Evolutionary conservation across 2,113 vertebrate species (phyloP), one percentile per base, ranked within the genome.

Genomic region (Salvelinus alpinus): DNA sequence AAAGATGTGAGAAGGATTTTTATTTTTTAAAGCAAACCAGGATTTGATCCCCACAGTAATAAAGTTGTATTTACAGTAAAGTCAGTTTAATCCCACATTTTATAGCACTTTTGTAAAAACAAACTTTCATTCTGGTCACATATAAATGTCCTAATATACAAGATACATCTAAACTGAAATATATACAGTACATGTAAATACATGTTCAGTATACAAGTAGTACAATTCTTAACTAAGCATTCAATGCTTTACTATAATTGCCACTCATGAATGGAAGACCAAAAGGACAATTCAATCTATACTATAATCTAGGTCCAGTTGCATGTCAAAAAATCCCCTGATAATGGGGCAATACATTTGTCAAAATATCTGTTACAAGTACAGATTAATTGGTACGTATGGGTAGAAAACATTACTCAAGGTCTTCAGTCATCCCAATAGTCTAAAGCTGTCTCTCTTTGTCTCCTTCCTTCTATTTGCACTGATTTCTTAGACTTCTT

Each of bases 91-190:
- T 16, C n/a, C 18, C 59, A 22, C 59, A 24, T n/a, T 9, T 62
- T 44, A 11, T 44, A 22, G 13, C 59, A 62, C 59, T 62, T n/a
- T 16, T n/a, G n/a, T 62, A 8, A 11, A 62, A 24, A n/a, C 59
- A 62, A 7, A 54, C 51, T 44, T 44, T 44, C 38, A 44, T 9
- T 44, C 48, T 54, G 51, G 51, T 54, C 16, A 54, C 51, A 54
- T 44, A 44, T 9, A 44, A 12, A 54, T 54, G 14, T 18, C 16
- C 18, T 54, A 54, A 62, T 27, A 29, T 29, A 18, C 38, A 44
- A 11, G 38, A 27, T 38, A 11, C 1, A 79, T 64, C 74, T 69
- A 47, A 69, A 80, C 3, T 20, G 48, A 4, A 73, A 70, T 77
- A 73, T 71, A 69, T 22, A 66, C 57, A 79, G 51, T 18, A 5